phyloP scores from a whole-genome alignment of 1,140 invertebrate genomes.

The Bombus haemorrhoidalis region DNA sequence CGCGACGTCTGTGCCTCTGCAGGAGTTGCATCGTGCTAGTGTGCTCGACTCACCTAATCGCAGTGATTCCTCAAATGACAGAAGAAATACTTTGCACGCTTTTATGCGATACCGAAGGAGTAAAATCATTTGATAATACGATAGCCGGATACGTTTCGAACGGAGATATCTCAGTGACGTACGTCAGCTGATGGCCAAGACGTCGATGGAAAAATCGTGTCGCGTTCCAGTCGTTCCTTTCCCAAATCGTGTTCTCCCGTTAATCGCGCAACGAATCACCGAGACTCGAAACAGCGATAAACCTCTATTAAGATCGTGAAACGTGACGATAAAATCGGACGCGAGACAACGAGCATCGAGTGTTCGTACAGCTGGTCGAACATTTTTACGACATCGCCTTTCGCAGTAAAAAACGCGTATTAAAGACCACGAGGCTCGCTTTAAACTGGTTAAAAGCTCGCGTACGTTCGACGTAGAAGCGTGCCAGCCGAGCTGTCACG shows the following conservation, averaged over 20 bases:
- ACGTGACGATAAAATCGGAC: neutral
- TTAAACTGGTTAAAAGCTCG: constrained; percentile 51
- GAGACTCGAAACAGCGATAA: neutral
- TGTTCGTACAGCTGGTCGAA: constrained; percentile 4
- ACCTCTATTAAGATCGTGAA: constrained; percentile 3
- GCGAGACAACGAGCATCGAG: neutral
- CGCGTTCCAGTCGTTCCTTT: neutral
- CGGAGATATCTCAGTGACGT: neutral
- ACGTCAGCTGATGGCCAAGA: neutral
- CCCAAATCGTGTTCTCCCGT: neutral
- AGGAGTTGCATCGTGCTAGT: neutral
- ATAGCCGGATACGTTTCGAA: too few relatives aligned
- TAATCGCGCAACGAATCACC: neutral
- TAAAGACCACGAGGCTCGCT: constrained; percentile 3
- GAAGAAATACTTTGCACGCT: too few relatives aligned
- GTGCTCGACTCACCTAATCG: neutral
- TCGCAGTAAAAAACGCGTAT: constrained; percentile 31
- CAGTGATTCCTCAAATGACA: too few relatives aligned
- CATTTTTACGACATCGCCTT: constrained; percentile 46
- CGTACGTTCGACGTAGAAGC: too few relatives aligned
- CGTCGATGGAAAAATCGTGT: constrained; percentile 8
- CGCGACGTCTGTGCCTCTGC: constrained; percentile 27
- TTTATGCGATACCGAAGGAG: too few relatives aligned
- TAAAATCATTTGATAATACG: too few relatives aligned
- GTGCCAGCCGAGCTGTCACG: too few relatives aligned